Percentiles rank a stretch among this genome's conserved stretches.
Evolutionary conservation across 2,888 invertebrate genomes (phyloP).

Genomic region (Lasioglossum marginatum): DNA sequence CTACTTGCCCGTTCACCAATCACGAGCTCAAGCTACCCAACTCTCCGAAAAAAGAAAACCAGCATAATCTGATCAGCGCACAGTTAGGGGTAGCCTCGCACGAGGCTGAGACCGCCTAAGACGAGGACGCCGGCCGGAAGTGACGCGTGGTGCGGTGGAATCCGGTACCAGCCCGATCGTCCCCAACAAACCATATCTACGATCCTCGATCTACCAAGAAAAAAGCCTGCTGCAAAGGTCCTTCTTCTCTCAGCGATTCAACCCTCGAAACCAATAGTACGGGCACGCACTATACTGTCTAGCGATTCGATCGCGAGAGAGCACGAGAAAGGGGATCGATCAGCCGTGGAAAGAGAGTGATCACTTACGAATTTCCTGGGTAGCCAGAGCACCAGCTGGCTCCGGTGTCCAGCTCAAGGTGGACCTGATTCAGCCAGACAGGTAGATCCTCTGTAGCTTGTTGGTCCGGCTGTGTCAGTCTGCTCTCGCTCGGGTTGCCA

Average conservation of each 20-base stretch:
- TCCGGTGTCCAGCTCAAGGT: constrained; percentile 50
- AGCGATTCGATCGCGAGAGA: not conserved
- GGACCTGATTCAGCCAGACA: not conserved
- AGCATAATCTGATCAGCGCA: not conserved
- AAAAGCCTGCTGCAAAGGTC: not conserved
- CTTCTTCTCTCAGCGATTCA: not conserved
- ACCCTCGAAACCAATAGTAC: not conserved
- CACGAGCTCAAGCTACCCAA: not conserved
- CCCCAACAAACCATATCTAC: not conserved
- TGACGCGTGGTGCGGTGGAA: constrained; percentile 28
- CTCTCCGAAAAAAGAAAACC: not conserved
- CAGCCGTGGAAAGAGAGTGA: not conserved
- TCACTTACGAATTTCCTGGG: constrained; percentile 62
- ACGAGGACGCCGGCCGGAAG: constrained; percentile 32
- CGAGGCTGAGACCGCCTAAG: not conserved
- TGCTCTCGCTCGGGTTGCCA: not conserved
- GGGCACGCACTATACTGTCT: not conserved
- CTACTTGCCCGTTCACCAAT: not conserved
- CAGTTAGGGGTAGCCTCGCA: not conserved
- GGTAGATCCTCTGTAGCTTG: not conserved
- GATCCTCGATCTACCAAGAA: not conserved
- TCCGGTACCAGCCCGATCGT: constrained; percentile 10
- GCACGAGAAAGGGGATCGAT: not conserved
- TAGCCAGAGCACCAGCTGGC: constrained; percentile 46
- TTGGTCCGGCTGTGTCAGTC: not conserved